Evolutionary conservation across 1,140 invertebrate species (phyloP), one percentile per base, ranked within the genome.

Genomic region (Anoplophora glabripennis): DNA sequence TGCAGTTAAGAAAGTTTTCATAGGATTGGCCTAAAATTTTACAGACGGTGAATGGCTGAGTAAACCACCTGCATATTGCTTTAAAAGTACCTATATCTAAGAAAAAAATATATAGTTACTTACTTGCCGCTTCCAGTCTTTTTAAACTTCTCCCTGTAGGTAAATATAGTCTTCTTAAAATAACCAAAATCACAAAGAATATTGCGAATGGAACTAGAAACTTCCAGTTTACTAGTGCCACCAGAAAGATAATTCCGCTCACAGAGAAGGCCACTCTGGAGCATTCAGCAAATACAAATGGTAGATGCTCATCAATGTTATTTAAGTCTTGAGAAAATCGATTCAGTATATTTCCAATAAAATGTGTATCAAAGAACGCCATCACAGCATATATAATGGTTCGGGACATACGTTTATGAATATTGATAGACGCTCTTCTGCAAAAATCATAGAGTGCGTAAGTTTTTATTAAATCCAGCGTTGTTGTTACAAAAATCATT

Each of bases 51-150:
- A 3, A 2, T 28, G 21, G 5, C 5, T 3, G 2, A 5, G 21
- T 28, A 28, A 5, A 28, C 21, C 21, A 28, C 21, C 2, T 5
- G 21, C 21, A 18, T 17, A 15, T 52, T 53, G 51, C 37, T 42
- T 55, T 28, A 17, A 34, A 14, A 40, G 8, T 14, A n/a, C 4
- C n/a, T n/a, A n/a, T n/a, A n/a, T n/a, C n/a, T n/a, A 40, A 3
- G 11, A 2, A 40, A 40, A 10, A 53, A 18, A 37, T 15, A 17
- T 18, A 28, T 45, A 45, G 38, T 44, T 54, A 68, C 78, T 79
- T 72, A 86, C 85, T 79, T 52, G 80, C 80, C 61, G 83, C 83
- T 72, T 88, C 86, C 10, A 88, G 72, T 57, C 85, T 73, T 69
- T 87, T 87, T 10, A 88, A 70, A 68, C 83, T 85, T 56, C 85